Conservation (phyloP, 2,888 invertebrate genomes). For the Griposia aprilina region DNA sequence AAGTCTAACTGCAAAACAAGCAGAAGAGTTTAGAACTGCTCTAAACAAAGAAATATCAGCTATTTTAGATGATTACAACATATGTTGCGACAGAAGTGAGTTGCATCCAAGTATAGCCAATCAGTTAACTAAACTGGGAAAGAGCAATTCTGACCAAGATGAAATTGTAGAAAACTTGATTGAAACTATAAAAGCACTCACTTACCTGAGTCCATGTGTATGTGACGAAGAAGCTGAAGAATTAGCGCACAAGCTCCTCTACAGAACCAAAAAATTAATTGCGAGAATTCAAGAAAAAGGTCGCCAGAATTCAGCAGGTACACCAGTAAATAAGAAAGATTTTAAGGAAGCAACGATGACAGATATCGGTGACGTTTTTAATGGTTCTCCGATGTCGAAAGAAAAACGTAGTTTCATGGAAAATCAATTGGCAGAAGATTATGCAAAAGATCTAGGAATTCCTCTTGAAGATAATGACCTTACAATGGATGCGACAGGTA, state of each 20-base stretch:
- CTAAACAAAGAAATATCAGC: conserved; percentile 19
- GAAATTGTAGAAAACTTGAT: conserved; percentile 26
- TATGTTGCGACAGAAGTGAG: conserved; percentile 12
- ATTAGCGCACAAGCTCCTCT: conserved; percentile 30
- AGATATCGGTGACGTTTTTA: conserved; percentile 34
- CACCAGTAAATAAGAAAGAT: conserved; percentile 23
- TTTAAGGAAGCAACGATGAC: conserved; percentile 19
- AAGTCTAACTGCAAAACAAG: conserved; percentile 13
- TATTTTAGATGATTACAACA: conserved; percentile 13
- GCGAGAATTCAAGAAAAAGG: not conserved
- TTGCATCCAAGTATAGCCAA: conserved; percentile 10
- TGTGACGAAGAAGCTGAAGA: conserved; percentile 36
- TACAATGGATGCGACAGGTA: conserved; percentile 25
- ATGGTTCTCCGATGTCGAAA: conserved; percentile 28
- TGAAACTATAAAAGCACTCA: not conserved
- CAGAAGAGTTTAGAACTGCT: conserved; percentile 4
- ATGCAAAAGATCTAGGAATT: conserved; percentile 32
- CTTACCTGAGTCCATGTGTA: not conserved
- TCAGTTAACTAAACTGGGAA: conserved; percentile 26
- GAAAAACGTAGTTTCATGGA: conserved; percentile 47
- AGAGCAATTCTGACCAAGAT: conserved; percentile 17
- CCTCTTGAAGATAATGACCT: conserved; percentile 29
- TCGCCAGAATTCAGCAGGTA: not conserved
- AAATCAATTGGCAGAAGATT: conserved; percentile 32
- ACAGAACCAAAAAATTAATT: conserved; percentile 27